Evolutionary conservation across 2,797 vertebrate species (phyloP), one percentile per base, ranked within the genome.

Genomic region (Poeciliopsis paucimaculata): DNA sequence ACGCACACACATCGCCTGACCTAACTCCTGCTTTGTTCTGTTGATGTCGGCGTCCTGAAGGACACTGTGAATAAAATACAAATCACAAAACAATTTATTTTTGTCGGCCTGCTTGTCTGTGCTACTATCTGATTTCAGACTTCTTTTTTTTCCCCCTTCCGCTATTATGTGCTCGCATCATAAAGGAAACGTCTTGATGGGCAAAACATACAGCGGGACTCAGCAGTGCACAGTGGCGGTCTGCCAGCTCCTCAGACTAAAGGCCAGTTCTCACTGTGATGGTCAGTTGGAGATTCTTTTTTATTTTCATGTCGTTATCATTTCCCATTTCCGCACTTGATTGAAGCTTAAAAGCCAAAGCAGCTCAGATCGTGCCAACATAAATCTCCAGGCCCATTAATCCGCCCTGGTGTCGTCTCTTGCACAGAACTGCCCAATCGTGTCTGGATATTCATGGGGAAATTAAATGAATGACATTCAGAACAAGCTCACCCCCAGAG

Each of bases 261-360:
- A 81, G 91, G 91, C 90, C 92, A 88, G 87, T 87, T 91, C 94
- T 94, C 78, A 83, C 94, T 93, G 94, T 90, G 94, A 91, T 90
- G 93, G 95, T 95, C 95, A 96, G 95, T 95, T 95, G 94, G 93
- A 96, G 92, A 95, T 91, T 95, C 87, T 83, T 92, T 13, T 94
- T 91, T 95, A 94, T 96, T 95, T 94, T 94, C 86, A 95, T 93
- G 92, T 93, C 86, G 87, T 94, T 94, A 95, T 94, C 90, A 86
- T 95, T 93, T 95, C 89, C 93, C 89, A 95, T 95, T 95, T 94
- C 92, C 92, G 92, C 87, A 83, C 91, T 91, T 96, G 96, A 96
- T 96, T 95, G 93, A 90, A 94, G 94, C 94, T 96, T 96, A 95
- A 96, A 95, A 94, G 90, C 92, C 92, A 94, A 95, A 96, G 95